These are phyloP conservation scores for Malacosoma neustria DNA, from an alignment of 2,888 invertebrate species.

Conservation along the genomic window DNA sequence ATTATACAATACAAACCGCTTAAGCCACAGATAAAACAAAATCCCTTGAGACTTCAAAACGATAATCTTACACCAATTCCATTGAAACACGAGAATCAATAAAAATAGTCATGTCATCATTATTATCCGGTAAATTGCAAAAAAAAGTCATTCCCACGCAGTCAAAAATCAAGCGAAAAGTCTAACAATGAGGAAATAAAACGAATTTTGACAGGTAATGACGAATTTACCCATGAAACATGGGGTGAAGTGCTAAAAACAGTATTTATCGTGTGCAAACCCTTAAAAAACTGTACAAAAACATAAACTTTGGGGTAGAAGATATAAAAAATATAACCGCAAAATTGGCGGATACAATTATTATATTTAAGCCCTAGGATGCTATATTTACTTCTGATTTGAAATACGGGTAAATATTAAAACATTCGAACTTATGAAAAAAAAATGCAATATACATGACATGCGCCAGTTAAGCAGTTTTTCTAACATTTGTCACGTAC, in stretches of 20 bases:
- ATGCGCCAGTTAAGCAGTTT: too few species aligned
- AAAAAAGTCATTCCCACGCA: background rate
- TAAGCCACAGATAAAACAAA: too few species aligned
- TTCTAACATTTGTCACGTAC: too few species aligned
- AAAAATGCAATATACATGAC: too few species aligned
- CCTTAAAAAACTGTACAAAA: background rate
- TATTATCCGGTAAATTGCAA: background rate
- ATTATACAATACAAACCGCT: too few species aligned
- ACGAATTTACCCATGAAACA: background rate
- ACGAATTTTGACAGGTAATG: background rate
- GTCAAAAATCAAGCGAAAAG: too few species aligned
- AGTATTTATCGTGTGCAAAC: background rate
- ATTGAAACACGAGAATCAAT: background rate
- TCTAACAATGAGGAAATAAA: background rate
- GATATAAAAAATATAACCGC: background rate
- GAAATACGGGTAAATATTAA: too few species aligned
- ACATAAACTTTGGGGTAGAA: background rate
- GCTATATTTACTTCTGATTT: too few species aligned
- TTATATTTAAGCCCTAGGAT: too few species aligned
- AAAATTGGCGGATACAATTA: background rate
- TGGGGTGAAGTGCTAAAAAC: background rate
- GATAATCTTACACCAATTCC: background rate
- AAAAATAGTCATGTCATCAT: background rate
- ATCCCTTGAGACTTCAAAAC: background rate
- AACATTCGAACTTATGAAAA: too few species aligned